Evolutionary conservation across 2,888 invertebrate species (phyloP).

Genomic region (Meliscaeva auricollis): DNA sequence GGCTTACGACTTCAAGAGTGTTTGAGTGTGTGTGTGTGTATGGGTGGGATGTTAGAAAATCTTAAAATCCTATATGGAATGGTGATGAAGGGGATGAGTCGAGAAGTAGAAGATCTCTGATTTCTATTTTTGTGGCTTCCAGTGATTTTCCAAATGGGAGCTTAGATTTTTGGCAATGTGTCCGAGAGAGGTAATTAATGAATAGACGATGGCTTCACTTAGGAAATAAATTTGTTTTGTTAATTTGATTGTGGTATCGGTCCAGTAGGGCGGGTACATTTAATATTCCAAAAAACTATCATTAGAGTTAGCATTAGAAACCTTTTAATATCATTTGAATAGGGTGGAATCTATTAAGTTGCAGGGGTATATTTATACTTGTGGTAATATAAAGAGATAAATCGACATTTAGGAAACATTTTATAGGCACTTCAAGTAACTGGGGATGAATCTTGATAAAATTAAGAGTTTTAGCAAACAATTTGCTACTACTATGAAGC

Average conservation of each 20-base stretch:
- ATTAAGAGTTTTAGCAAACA: too few relatives aligned
- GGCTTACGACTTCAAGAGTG: background rate
- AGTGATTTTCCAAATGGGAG: conserved; percentile 60
- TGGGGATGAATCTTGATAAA: too few relatives aligned
- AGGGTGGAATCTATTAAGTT: conserved; percentile 13
- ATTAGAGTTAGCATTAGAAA: background rate
- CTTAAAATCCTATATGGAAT: background rate
- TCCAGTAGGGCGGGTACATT: background rate
- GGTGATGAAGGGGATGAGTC: background rate
- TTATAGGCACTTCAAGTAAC: too few relatives aligned
- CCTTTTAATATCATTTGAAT: conserved; percentile 36
- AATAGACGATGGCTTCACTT: conserved; percentile 71
- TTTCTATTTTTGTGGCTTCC: conserved; percentile 59
- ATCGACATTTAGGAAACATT: too few relatives aligned
- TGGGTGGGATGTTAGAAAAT: conserved; percentile 5
- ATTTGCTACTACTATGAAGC: too few relatives aligned
- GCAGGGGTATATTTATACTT: background rate
- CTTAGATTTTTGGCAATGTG: conserved; percentile 57
- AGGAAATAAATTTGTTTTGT: conserved; percentile 63
- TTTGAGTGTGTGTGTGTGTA: background rate
- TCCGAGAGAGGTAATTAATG: conserved; percentile 64
- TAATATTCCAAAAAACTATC: conserved; percentile 31
- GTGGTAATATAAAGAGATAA: background rate
- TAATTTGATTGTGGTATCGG: conserved; percentile 58
- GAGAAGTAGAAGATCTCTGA: conserved; percentile 31